A percentile compares a stretch with the other conserved stretches of the same genome.
phyloP scores from a whole-genome alignment of 2,888 invertebrate species.

The Dicyrtoma fusca region DNA sequence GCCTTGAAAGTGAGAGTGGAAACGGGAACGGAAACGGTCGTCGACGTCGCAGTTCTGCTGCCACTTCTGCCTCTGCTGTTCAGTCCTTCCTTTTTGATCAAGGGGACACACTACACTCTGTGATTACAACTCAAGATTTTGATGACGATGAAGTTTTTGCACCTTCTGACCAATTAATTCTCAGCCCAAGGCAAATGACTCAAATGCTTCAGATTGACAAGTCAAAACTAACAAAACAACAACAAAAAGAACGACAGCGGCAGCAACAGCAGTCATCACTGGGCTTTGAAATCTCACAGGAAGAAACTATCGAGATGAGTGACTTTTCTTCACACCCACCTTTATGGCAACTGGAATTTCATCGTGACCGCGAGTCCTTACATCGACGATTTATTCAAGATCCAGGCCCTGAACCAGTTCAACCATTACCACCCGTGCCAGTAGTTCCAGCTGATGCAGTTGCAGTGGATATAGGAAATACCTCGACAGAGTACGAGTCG shows the following conservation, averaged over 20 bases:
- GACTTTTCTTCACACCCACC: conserved; percentile 65
- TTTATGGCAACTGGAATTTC: conserved; percentile 63
- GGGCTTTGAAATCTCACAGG: conserved; percentile 64
- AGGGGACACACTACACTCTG: conserved; percentile 71
- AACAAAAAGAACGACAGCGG: not conserved
- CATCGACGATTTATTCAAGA: conserved; percentile 54
- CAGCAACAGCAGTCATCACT: not conserved
- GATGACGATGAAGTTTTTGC: conserved; percentile 54
- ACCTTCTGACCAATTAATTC: conserved; percentile 22
- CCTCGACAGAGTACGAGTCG: conserved; percentile 53
- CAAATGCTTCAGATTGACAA: conserved; percentile 14
- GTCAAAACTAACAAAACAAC: no score
- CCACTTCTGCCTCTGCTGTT: conserved; percentile 1
- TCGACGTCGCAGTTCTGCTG: conserved; percentile 3
- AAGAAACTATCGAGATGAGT: conserved; percentile 71
- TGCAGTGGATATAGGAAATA: conserved; percentile 51
- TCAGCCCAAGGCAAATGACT: conserved; percentile 25
- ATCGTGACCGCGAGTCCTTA: conserved; percentile 55
- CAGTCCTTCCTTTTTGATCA: conserved; percentile 52
- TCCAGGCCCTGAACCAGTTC: no score
- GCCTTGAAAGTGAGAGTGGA: no score
- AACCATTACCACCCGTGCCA: no score
- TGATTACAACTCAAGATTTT: conserved; percentile 69
- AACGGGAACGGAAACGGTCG: not conserved
- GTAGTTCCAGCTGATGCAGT: conserved; percentile 44